Evolutionary conservation across 2,797 vertebrate species (phyloP).

Genomic region (Morus bassanus): DNA sequence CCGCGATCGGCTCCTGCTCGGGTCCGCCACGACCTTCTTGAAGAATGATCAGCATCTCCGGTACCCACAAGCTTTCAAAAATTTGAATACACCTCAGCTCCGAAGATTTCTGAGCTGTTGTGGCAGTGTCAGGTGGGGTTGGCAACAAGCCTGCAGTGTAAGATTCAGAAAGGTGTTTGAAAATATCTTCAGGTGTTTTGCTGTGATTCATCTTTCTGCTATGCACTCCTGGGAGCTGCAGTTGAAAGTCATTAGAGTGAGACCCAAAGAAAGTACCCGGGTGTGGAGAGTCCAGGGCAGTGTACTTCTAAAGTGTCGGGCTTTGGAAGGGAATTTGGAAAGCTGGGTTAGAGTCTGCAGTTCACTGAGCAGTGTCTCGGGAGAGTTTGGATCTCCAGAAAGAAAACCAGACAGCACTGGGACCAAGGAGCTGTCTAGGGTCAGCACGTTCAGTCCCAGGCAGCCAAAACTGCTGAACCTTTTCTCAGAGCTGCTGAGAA

Average conservation of each 20-base stretch:
- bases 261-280: not conserved
- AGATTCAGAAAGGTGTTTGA: not conserved
- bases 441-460: not conserved
- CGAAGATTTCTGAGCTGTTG: not conserved
- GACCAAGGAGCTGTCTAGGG: not conserved
- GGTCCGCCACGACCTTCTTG: not conserved
- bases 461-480: not conserved
- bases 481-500: not conserved
- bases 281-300: fast-evolving
- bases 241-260: not conserved
- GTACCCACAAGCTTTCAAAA: not conserved
- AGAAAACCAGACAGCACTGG: not conserved
- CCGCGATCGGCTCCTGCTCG: not conserved
- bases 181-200: not conserved
- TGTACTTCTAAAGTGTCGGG: not conserved
- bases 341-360: not conserved
- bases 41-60: not conserved
- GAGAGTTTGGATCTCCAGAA: not conserved
- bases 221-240: not conserved
- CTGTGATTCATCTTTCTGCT: not conserved
- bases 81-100: not conserved
- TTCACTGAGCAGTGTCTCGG: not conserved
- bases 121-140: not conserved
- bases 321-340: not conserved
- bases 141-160: not conserved